Conservation (phyloP, 2,888 invertebrate genomes). For the Acronicta aceris region DNA sequence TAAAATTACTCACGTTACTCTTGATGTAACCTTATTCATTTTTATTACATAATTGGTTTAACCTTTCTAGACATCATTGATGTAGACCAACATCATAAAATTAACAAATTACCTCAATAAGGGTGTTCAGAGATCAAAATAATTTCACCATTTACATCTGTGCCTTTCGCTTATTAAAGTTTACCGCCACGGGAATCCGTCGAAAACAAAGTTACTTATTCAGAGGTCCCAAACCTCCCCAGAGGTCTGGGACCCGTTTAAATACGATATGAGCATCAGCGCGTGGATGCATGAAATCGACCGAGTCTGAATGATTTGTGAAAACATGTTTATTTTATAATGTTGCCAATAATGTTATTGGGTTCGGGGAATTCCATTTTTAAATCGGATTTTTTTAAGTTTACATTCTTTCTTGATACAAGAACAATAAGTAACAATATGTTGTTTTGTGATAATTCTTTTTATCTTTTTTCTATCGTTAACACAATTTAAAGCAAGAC, state of each 20-base stretch:
- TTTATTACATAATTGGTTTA: too few species aligned
- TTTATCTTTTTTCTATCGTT: too few species aligned
- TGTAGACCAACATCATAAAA: background rate
- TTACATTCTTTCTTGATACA: background rate
- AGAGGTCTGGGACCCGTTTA: conserved; percentile 40
- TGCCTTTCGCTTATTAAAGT: conserved; percentile 44
- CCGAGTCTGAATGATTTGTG: conserved; percentile 48
- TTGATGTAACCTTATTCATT: too few species aligned
- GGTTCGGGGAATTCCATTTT: background rate
- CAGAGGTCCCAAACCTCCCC: conserved; percentile 34
- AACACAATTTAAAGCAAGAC: too few species aligned
- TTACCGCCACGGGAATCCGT: conserved; percentile 40
- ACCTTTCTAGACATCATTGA: too few species aligned
- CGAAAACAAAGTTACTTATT: conserved; percentile 57
- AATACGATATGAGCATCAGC: conserved; percentile 57
- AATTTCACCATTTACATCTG: conserved; percentile 24
- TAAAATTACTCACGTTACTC: too few species aligned
- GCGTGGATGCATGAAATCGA: conserved; percentile 56
- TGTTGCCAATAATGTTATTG: conserved; percentile 5
- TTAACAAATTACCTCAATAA: background rate
- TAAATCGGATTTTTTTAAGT: background rate
- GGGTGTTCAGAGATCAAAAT: conserved; percentile 20
- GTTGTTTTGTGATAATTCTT: too few species aligned
- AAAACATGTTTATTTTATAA: conserved; percentile 41
- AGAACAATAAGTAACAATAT: too few species aligned